phyloP scores from a whole-genome alignment of 2,888 invertebrate genomes.

The Protonemura montana region DNA sequence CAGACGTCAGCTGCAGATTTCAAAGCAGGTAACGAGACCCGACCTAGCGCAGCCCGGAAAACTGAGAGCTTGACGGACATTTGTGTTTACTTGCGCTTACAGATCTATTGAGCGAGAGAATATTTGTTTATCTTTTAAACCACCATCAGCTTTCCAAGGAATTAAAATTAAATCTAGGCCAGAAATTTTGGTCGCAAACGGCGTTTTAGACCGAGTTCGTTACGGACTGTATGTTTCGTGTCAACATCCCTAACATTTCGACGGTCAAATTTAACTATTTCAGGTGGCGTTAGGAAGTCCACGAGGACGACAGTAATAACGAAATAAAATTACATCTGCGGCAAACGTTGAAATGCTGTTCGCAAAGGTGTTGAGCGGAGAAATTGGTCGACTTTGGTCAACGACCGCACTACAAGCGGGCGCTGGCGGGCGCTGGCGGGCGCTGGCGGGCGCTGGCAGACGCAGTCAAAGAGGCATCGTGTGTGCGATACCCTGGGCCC shows the following conservation, averaged over 20 bases:
- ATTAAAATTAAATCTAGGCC: not conserved
- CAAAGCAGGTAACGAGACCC: not conserved
- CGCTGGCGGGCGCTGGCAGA: not conserved
- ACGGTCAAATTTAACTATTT: not conserved
- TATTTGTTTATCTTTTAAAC: not conserved
- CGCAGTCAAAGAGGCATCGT: not conserved
- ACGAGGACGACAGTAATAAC: not conserved
- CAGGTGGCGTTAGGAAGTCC: not conserved
- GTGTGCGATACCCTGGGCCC: not conserved
- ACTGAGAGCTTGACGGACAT: not conserved
- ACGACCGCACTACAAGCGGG: not conserved
- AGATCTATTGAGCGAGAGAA: not conserved
- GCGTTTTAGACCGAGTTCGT: not conserved
- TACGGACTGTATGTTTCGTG: not conserved
- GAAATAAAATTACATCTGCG: not conserved
- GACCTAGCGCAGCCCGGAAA: not conserved
- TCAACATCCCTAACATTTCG: not conserved
- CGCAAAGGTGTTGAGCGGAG: not conserved
- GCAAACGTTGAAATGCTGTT: not conserved
- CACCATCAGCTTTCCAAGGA: not conserved
- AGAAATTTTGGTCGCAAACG: not conserved
- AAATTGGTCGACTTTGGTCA: not conserved
- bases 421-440: not conserved
- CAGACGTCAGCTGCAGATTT: not conserved
- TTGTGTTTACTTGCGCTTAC: not conserved